A percentile compares a stretch with the other conserved stretches of the same genome.
These are phyloP conservation scores for Chloroceryle inda DNA, from an alignment of 2,797 vertebrate genomes.

Conservation along the genomic window DNA sequence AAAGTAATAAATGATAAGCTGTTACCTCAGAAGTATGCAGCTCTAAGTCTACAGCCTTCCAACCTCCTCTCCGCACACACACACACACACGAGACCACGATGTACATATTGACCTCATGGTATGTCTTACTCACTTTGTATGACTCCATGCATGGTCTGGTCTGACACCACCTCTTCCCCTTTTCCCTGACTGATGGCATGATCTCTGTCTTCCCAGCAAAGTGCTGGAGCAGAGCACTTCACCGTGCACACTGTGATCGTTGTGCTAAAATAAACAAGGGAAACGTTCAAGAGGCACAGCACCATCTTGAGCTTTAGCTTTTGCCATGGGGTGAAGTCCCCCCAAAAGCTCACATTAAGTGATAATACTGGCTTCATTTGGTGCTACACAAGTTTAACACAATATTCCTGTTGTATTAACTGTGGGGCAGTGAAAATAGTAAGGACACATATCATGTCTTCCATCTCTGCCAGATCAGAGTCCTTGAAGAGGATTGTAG, in stretches of 20 bases:
- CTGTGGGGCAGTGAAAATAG: background rate
- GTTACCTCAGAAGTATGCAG: slow-evolving; percentile 21
- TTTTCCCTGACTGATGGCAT: background rate
- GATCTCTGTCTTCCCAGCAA: background rate
- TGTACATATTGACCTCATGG: background rate
- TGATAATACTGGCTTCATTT: background rate
- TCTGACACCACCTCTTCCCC: background rate
- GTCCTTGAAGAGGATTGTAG: background rate
- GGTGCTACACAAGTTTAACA: background rate
- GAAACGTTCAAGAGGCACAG: background rate
- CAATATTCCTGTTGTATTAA: background rate
- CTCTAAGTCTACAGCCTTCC: background rate
- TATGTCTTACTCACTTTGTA: background rate
- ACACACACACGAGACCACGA: too few relatives aligned
- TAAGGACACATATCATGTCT: background rate
- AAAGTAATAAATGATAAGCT: slow-evolving; percentile 31
- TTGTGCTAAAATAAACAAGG: background rate
- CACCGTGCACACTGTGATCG: fast-evolving
- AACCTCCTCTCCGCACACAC: background rate
- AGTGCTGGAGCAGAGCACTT: background rate
- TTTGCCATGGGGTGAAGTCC: background rate
- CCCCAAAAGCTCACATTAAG: background rate
- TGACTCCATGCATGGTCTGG: background rate
- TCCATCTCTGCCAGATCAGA: background rate
- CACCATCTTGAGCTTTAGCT: background rate